Percentiles rank a stretch among this genome's conserved stretches.
phyloP scores from a whole-genome alignment of 2,797 vertebrate species.

The Buphagus erythrorhynchus region DNA sequence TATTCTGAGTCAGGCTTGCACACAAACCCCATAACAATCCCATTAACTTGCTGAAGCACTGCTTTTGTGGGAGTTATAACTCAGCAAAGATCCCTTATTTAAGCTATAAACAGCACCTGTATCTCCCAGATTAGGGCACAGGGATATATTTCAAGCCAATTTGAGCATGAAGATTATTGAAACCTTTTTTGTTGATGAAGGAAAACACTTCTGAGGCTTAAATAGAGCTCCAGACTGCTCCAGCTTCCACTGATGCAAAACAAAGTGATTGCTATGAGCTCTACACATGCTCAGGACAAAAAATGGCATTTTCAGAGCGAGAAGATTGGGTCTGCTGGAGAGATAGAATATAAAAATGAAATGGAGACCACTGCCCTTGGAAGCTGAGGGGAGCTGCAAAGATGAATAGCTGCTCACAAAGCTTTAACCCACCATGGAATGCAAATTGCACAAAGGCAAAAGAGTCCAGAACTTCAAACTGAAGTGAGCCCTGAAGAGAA shows the following conservation, averaged over 20 bases:
- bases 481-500: conserved; percentile 44
- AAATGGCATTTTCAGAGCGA: not conserved
- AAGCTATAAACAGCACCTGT: not conserved
- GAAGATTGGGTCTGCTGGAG: conserved; percentile 27
- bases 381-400: conserved; percentile 45
- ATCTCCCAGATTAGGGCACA: not conserved
- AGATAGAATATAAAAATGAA: conserved; percentile 52
- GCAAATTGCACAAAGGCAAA: conserved; percentile 52
- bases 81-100: not conserved
- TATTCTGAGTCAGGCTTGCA: not conserved
- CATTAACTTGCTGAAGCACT: not conserved
- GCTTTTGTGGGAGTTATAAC: not conserved
- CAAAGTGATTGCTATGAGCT: conserved; percentile 14
- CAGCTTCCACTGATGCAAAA: not conserved
- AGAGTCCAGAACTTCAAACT: not conserved
- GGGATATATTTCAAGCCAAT: not conserved
- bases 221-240: not conserved
- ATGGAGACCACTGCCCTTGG: conserved; percentile 37
- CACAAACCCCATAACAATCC: not conserved
- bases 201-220: not conserved
- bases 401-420: conserved; percentile 64
- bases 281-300: not conserved
- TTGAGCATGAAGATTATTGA: not conserved
- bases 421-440: conserved; percentile 48
- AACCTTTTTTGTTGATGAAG: not conserved